These are phyloP conservation scores for Papilio protenor DNA, from an alignment of 2,888 invertebrate genomes.

Conservation along the genomic window DNA sequence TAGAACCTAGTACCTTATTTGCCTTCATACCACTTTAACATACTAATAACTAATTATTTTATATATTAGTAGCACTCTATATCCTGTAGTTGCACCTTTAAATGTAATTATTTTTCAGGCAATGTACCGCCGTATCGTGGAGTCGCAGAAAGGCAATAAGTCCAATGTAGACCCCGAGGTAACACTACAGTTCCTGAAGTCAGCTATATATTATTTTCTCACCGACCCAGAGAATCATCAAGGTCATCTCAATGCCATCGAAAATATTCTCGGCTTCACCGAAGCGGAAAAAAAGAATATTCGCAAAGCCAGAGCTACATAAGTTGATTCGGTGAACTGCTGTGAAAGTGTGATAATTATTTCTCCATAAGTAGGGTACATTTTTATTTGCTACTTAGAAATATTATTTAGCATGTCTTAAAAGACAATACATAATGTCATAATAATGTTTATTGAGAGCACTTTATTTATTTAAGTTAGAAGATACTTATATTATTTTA, in stretches of 20 bases:
- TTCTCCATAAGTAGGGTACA: slow-evolving; percentile 52
- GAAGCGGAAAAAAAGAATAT: slow-evolving; percentile 92
- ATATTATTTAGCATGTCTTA: slow-evolving; percentile 55
- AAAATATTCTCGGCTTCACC: slow-evolving; percentile 95
- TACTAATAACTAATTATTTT: slow-evolving; percentile 33
- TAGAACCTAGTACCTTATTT: slow-evolving; percentile 17
- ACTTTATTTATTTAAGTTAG: slow-evolving; percentile 31
- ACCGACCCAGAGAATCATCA: slow-evolving; percentile 95
- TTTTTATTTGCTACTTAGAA: slow-evolving; percentile 59
- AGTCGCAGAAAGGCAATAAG: slow-evolving; percentile 88
- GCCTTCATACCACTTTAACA: slow-evolving; percentile 13
- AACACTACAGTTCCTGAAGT: slow-evolving; percentile 95
- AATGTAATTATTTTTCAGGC: slow-evolving; percentile 84
- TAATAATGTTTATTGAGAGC: slow-evolving; percentile 43
- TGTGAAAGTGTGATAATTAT: slow-evolving; percentile 73
- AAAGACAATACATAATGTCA: slow-evolving; percentile 39
- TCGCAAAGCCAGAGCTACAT: slow-evolving; percentile 86
- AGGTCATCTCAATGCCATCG: slow-evolving; percentile 94
- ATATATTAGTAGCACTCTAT: slow-evolving; percentile 23
- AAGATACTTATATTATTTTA: slow-evolving; percentile 13
- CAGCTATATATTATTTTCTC: slow-evolving; percentile 96
- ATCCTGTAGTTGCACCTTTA: slow-evolving; percentile 44
- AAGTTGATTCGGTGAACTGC: slow-evolving; percentile 62
- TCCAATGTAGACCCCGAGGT: slow-evolving; percentile 94
- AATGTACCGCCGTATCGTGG: slow-evolving; percentile 93